Percentiles rank a stretch among this genome's conserved stretches.
Conservation (phyloP, 2,113 vertebrate genomes). For the Cyprinodon variegatus region DNA sequence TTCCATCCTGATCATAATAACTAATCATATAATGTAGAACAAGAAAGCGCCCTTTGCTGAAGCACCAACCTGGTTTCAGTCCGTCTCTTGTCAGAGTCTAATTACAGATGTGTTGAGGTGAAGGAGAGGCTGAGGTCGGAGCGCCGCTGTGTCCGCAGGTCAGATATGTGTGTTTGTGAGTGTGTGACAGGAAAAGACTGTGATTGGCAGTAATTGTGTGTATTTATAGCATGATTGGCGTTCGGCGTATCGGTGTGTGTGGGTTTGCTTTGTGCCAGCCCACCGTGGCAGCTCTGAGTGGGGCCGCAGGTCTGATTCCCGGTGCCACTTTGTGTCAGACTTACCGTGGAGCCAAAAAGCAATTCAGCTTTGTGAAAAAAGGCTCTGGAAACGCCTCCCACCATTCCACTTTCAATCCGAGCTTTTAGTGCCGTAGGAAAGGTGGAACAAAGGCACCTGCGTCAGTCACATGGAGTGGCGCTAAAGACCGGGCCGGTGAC, state of each 20-base stretch:
- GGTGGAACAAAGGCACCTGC: constrained; percentile 45
- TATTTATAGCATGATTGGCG: constrained; percentile 44
- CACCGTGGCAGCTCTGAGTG: constrained; percentile 57
- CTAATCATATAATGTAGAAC: not conserved
- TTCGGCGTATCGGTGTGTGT: constrained; percentile 34
- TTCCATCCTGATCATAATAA: not conserved
- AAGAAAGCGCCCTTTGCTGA: not conserved
- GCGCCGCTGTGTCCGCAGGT: constrained; percentile 22
- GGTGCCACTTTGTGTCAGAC: constrained; percentile 71
- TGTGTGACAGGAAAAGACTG: constrained; percentile 7
- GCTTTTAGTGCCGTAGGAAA: constrained; percentile 68
- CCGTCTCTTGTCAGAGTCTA: constrained; percentile 56
- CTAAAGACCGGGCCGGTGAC: constrained; percentile 56
- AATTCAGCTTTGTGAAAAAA: constrained; percentile 55
- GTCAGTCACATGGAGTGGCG: constrained; percentile 39
- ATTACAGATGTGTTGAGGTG: constrained; percentile 61
- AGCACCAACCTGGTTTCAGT: constrained; percentile 41
- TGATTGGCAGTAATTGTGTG: constrained; percentile 63
- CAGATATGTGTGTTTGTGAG: constrained; percentile 8
- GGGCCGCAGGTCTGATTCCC: constrained; percentile 60
- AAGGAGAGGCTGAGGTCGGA: constrained; percentile 53
- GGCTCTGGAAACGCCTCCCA: constrained; percentile 57
- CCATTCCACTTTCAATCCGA: constrained; percentile 50
- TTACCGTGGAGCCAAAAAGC: constrained; percentile 62
- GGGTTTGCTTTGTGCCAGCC: constrained; percentile 35